These are phyloP conservation scores for Diarsia dahlii DNA, from an alignment of 2,888 invertebrate genomes.

Conservation along the genomic window DNA sequence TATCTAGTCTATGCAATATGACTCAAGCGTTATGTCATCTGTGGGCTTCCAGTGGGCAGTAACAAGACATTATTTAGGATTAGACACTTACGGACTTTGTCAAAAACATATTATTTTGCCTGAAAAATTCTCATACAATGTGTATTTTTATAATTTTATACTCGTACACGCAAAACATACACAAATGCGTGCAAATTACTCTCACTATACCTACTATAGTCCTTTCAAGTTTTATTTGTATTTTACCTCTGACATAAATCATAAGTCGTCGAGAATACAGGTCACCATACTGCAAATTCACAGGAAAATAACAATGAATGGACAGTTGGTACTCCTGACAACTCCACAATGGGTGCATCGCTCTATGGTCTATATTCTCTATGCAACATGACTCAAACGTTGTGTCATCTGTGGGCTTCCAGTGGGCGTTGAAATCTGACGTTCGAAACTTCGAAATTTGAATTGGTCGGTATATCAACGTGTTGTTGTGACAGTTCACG, in stretches of 20 bases:
- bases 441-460: slow-evolving; percentile 61
- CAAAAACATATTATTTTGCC: background rate
- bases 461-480: slow-evolving; percentile 48
- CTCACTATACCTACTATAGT: background rate
- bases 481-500: slow-evolving; percentile 46
- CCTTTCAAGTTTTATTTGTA: no score
- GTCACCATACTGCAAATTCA: no score
- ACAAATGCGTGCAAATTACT: slow-evolving; percentile 10
- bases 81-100: background rate
- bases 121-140: background rate
- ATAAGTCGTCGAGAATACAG: no score
- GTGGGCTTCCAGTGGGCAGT: slow-evolving; percentile 54
- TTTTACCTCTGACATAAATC: no score
- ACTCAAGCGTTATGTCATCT: slow-evolving; percentile 61
- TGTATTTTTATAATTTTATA: background rate
- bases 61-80: slow-evolving; percentile 2
- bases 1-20: slow-evolving; percentile 36
- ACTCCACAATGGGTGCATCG: slow-evolving; percentile 51
- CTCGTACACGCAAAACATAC: background rate
- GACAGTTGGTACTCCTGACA: background rate
- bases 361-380: slow-evolving; percentile 11
- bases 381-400: slow-evolving; percentile 54
- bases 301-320: no score
- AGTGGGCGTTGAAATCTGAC: slow-evolving; percentile 50
- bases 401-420: slow-evolving; percentile 60